A percentile compares a stretch with the other conserved stretches of the same genome.
These are phyloP conservation scores for Diloba caeruleocephala DNA, from an alignment of 2,888 invertebrate species.

Conservation along the genomic window DNA sequence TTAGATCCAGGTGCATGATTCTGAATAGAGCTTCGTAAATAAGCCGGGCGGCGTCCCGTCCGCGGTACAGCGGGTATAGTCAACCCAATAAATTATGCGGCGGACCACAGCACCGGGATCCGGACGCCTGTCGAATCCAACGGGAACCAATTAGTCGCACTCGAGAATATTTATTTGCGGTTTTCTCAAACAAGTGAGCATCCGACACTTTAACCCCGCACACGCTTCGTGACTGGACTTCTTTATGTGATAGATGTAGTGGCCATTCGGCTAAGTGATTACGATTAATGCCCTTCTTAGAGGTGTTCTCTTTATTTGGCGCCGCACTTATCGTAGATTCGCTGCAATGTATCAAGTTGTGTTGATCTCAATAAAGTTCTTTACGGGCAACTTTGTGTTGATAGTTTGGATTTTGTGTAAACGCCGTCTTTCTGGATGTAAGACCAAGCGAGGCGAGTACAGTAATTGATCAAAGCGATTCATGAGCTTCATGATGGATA, in stretches of 20 bases:
- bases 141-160: conserved; percentile 87
- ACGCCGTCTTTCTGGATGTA: conserved; percentile 5
- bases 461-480: no score
- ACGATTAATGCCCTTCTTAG: conserved; percentile 58
- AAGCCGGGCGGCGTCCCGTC: conserved; percentile 54
- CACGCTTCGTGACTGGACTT: conserved; percentile 72
- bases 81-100: conserved; percentile 85
- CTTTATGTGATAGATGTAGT: conserved; percentile 65
- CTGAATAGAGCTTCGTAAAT: conserved; percentile 65
- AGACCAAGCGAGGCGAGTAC: background rate
- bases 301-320: conserved; percentile 50
- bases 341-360: conserved; percentile 38
- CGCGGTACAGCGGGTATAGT: conserved; percentile 68
- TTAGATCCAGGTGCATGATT: conserved; percentile 56
- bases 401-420: conserved; percentile 16
- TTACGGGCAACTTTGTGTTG: conserved; percentile 13
- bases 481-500: no score
- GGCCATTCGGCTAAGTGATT: conserved; percentile 55
- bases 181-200: conserved; percentile 80
- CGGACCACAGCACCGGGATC: conserved; percentile 73
- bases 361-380: conserved; percentile 37
- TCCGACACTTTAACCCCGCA: conserved; percentile 70
- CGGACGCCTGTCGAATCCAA: conserved; percentile 84
- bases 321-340: conserved; percentile 41
- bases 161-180: conserved; percentile 87